These are phyloP conservation scores for Onychomys arenicola DNA, from an alignment of 2,797 vertebrate genomes.

Conservation along the genomic window DNA sequence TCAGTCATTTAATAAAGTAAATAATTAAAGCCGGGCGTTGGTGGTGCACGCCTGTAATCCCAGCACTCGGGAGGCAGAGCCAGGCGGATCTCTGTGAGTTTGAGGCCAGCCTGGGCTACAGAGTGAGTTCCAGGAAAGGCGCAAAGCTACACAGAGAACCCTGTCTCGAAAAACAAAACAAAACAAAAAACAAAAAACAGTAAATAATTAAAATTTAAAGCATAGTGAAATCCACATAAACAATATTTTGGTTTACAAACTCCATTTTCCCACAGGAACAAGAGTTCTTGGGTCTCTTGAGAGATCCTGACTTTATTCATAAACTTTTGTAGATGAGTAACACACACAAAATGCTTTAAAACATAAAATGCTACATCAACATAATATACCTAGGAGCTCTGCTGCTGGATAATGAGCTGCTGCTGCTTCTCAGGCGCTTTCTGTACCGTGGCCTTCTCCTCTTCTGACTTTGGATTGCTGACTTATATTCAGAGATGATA, in stretches of 20 bases:
- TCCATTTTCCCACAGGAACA: neutral
- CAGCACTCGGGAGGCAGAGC: too few relatives aligned
- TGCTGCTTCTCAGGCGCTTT: conserved; percentile 93
- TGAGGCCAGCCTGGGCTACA: too few relatives aligned
- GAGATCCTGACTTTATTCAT: neutral
- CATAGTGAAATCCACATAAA: conserved; percentile 53
- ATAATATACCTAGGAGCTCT: conserved; percentile 90
- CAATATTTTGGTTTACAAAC: conserved; percentile 24
- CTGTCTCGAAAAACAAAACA: too few relatives aligned
- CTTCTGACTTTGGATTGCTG: conserved; percentile 94
- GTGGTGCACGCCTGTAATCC: too few relatives aligned
- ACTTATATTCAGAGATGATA: conserved; percentile 96
- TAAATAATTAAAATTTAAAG: neutral
- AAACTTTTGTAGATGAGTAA: conserved; percentile 48
- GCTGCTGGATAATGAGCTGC: conserved; percentile 91
- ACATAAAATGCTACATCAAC: neutral
- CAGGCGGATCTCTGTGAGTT: too few relatives aligned
- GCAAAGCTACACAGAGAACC: too few relatives aligned
- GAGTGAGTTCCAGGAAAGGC: too few relatives aligned
- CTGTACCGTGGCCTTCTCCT: conserved; percentile 92
- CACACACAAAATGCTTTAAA: conserved; percentile 18
- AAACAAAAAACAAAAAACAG: too few relatives aligned
- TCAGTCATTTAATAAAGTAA: conserved; percentile 11
- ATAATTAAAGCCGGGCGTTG: too few relatives aligned
- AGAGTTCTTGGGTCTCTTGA: neutral